A percentile compares a stretch with the other conserved stretches of the same genome.
These are phyloP conservation scores for Oryzias sinensis DNA, from an alignment of 2,797 vertebrate genomes.

Conservation along the genomic window DNA sequence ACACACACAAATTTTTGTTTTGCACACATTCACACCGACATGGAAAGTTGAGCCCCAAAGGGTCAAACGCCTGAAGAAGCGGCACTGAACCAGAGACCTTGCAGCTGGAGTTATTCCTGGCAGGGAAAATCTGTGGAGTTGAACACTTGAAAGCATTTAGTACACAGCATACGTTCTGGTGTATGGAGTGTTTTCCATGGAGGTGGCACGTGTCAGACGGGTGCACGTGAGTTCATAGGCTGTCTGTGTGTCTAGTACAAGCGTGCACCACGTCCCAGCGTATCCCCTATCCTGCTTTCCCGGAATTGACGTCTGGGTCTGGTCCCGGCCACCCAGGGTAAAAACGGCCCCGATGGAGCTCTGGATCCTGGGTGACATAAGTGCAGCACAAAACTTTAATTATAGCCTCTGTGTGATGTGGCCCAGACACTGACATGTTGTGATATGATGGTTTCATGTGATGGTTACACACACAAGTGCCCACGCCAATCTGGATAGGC, in stretches of 20 bases:
- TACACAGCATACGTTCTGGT: no score
- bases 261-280: slow-evolving; percentile 51
- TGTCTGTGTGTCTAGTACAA: neutral
- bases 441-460: slow-evolving; percentile 61
- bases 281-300: slow-evolving; percentile 27
- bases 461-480: slow-evolving; percentile 29
- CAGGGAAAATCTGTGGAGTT: no score
- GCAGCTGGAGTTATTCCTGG: neutral
- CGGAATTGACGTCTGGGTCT: slow-evolving; percentile 44
- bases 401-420: slow-evolving; percentile 69
- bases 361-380: slow-evolving; percentile 65
- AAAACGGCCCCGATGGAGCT: slow-evolving; percentile 69
- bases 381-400: slow-evolving; percentile 70
- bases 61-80: neutral
- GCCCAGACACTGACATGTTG: slow-evolving; percentile 72
- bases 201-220: neutral
- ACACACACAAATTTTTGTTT: neutral
- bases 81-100: neutral
- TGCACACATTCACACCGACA: neutral
- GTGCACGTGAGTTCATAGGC: neutral
- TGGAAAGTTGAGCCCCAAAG: neutral
- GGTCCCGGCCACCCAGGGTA: slow-evolving; percentile 65
- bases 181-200: neutral
- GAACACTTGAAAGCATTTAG: no score
- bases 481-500: slow-evolving; percentile 41